Percentiles rank a stretch among this genome's conserved stretches.
These are phyloP conservation scores for Hedya salicella DNA, from an alignment of 2,888 invertebrate genomes.

Conservation along the genomic window DNA sequence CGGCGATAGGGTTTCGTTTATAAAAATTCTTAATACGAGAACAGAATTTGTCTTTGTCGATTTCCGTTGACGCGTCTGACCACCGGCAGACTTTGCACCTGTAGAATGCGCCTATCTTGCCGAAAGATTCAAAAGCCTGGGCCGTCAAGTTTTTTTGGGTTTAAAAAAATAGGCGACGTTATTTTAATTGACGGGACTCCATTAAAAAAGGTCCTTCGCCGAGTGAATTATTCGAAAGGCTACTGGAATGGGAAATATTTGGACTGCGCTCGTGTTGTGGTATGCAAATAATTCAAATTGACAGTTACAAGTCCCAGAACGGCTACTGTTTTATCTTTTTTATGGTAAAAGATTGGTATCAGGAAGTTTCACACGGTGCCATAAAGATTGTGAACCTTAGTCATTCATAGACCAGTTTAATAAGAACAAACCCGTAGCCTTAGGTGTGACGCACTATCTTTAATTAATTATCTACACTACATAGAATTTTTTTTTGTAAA, in stretches of 20 bases:
- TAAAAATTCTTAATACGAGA: conserved; percentile 32
- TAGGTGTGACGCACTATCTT: no score
- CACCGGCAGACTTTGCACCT: conserved; percentile 78
- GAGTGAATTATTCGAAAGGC: conserved; percentile 73
- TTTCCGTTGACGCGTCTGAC: conserved; percentile 68
- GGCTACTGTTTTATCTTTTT: conserved; percentile 50
- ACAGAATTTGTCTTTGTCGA: conserved; percentile 36
- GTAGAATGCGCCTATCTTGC: conserved; percentile 78
- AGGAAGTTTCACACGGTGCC: conserved; percentile 38
- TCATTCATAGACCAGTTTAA: conserved; percentile 5
- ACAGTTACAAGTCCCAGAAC: conserved; percentile 61
- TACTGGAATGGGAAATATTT: conserved; percentile 75
- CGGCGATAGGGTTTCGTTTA: conserved; percentile 54
- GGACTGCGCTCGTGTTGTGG: conserved; percentile 63
- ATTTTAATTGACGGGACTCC: conserved; percentile 80
- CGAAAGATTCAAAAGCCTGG: conserved; percentile 80
- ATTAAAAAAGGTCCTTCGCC: conserved; percentile 68
- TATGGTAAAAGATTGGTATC: conserved; percentile 35
- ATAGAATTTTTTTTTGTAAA: no score
- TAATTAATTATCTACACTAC: background rate
- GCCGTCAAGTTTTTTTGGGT: conserved; percentile 66
- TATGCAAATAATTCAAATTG: conserved; percentile 78
- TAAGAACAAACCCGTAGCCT: background rate
- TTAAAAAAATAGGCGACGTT: conserved; percentile 63
- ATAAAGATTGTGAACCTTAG: conserved; percentile 33